A percentile compares a stretch with the other conserved stretches of the same genome.
Evolutionary conservation across 92 coral and sea anemone species (phyloP).

Genomic region (Phenganax marumi): DNA sequence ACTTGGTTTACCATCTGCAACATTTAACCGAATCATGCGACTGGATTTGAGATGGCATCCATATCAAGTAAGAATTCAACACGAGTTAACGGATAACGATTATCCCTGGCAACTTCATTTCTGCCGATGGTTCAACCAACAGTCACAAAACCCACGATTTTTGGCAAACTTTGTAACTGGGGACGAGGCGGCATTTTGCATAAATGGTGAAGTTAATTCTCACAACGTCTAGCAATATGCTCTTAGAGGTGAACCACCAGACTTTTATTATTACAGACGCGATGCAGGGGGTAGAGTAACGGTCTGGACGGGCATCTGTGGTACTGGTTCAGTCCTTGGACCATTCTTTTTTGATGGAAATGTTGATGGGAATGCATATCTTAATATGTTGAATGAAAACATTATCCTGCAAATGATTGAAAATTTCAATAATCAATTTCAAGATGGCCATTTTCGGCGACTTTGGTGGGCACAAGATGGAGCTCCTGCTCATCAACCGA

Average conservation of each 20-base stretch:
- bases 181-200: not conserved
- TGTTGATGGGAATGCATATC: constrained; percentile 4
- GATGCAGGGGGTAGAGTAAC: not conserved
- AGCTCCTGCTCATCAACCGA: too few species aligned
- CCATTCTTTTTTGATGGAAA: too few species aligned
- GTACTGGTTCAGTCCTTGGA: too few species aligned
- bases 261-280: too few species aligned
- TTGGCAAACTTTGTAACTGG: not conserved
- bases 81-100: not conserved
- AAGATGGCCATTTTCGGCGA: not conserved
- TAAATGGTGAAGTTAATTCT: not conserved
- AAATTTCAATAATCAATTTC: not conserved
- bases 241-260: not conserved
- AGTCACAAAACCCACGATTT: not conserved
- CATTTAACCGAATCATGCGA: too few species aligned
- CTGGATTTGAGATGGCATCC: too few species aligned
- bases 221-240: too few species aligned
- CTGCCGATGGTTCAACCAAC: too few species aligned
- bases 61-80: too few species aligned
- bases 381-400: not conserved
- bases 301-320: not conserved
- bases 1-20: too few species aligned
- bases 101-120: too few species aligned
- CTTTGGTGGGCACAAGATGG: too few species aligned
- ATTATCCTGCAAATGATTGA: not conserved